Evolutionary conservation across 2,888 invertebrate species (phyloP).

Genomic region (Cynaeus angustus): DNA sequence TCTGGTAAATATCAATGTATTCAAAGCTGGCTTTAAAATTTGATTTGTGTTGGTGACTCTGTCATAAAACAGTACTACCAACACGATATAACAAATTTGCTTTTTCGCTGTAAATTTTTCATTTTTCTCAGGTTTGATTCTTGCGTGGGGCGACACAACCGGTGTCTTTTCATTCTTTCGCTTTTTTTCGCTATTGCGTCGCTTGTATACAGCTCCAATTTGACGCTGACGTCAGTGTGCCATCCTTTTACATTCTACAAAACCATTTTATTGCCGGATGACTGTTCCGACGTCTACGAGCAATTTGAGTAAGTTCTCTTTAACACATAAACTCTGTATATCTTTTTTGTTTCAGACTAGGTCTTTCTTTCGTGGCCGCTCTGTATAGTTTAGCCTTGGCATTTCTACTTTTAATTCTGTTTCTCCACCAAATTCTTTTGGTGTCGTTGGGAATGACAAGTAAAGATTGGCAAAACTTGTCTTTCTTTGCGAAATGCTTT

Average conservation of each 20-base stretch:
- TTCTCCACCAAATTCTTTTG: slow-evolving; percentile 66
- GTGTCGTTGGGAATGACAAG: slow-evolving; percentile 73
- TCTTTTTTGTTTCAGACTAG: slow-evolving; percentile 55
- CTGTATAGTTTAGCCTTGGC: slow-evolving; percentile 64
- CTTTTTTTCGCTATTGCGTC: slow-evolving; percentile 79
- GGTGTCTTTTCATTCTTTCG: slow-evolving; percentile 82
- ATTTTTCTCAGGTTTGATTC: slow-evolving; percentile 81
- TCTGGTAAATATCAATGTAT: slow-evolving; percentile 75
- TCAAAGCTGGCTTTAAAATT: slow-evolving; percentile 20
- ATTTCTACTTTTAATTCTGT: slow-evolving; percentile 57
- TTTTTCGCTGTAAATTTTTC: too few species aligned
- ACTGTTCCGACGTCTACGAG: slow-evolving; percentile 89
- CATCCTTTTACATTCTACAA: slow-evolving; percentile 83
- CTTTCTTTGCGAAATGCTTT: slow-evolving; percentile 61
- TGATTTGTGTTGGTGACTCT: too few species aligned
- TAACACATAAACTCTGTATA: background rate
- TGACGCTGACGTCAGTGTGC: slow-evolving; percentile 90
- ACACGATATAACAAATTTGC: too few species aligned
- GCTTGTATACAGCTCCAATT: slow-evolving; percentile 83
- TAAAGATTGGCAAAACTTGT: slow-evolving; percentile 71
- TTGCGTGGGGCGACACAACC: slow-evolving; percentile 88
- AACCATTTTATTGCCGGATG: slow-evolving; percentile 84
- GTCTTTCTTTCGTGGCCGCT: slow-evolving; percentile 65
- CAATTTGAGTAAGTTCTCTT: slow-evolving; percentile 80
- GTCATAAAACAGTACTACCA: too few species aligned